phyloP scores from a whole-genome alignment of 2,888 invertebrate genomes.

The Choreutis nemorana region DNA sequence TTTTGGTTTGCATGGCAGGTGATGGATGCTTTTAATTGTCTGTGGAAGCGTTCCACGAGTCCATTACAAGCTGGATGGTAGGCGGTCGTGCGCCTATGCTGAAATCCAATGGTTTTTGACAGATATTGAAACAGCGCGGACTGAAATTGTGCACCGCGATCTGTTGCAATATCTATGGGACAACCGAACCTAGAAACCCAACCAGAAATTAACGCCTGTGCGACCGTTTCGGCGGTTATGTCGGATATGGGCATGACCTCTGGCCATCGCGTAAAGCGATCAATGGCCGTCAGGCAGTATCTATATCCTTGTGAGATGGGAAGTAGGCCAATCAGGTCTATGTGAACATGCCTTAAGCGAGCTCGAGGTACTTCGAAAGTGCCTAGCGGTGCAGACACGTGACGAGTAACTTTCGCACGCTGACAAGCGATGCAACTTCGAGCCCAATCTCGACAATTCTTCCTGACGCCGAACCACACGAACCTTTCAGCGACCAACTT shows the following conservation, averaged over 20 bases:
- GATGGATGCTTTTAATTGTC: conserved; percentile 14
- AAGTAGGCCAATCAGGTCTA: conserved; percentile 12
- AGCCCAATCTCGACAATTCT: conserved; percentile 11
- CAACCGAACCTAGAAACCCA: conserved; percentile 32
- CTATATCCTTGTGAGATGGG: conserved; percentile 9
- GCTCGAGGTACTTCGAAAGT: conserved; percentile 7
- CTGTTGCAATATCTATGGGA: conserved; percentile 11
- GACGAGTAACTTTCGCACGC: too few species aligned
- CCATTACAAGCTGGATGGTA: conserved; percentile 11
- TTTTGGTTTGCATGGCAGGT: conserved; percentile 9
- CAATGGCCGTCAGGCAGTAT: conserved; percentile 15
- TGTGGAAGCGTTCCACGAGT: conserved; percentile 11
- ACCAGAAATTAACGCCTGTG: conserved; percentile 17
- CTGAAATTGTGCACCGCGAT: conserved; percentile 11
- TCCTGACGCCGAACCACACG: conserved; percentile 14
- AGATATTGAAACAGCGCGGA: conserved; percentile 4
- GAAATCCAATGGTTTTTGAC: neutral
- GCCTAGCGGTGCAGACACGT: conserved; percentile 11
- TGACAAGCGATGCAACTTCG: too few species aligned
- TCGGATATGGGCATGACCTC: conserved; percentile 22
- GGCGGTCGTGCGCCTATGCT: conserved; percentile 8
- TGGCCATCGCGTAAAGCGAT: conserved; percentile 20
- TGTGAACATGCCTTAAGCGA: conserved; percentile 8
- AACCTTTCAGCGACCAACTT: conserved; percentile 19
- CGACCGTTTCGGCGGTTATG: conserved; percentile 21